Evolutionary conservation across 2,888 invertebrate species (phyloP).

Genomic region (Psylliodes chrysocephalus): DNA sequence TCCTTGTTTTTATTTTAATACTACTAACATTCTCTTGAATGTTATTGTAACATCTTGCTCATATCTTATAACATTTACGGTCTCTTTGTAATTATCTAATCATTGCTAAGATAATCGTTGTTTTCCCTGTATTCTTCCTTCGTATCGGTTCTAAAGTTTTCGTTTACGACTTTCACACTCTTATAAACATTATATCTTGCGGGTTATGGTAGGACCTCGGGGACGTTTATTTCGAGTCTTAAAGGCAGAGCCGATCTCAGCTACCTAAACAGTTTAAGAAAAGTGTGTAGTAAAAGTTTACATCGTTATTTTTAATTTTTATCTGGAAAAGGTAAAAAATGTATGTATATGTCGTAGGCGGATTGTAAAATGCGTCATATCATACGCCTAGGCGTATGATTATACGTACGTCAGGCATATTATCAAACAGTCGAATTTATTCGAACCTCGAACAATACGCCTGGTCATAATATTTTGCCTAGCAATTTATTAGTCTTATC

Average conservation of each 20-base stretch:
- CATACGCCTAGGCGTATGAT: too few species aligned
- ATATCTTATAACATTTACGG: neutral
- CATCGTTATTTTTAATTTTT: too few species aligned
- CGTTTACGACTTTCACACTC: constrained; percentile 30
- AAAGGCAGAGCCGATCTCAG: constrained; percentile 7
- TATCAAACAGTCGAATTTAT: too few species aligned
- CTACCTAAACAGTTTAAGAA: neutral
- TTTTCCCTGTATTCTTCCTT: constrained; percentile 10
- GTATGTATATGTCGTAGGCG: too few species aligned
- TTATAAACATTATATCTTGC: constrained; percentile 33
- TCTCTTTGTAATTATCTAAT: constrained; percentile 14
- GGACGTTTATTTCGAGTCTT: constrained; percentile 29
- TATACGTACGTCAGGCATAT: too few species aligned
- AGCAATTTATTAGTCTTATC: too few species aligned
- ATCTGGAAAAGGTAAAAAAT: too few species aligned
- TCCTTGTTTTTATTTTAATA: too few species aligned
- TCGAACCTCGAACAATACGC: too few species aligned
- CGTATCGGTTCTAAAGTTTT: constrained; percentile 26
- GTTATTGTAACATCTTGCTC: neutral
- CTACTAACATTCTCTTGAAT: too few species aligned
- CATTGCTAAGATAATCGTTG: constrained; percentile 12
- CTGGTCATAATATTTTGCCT: too few species aligned
- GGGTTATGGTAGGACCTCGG: constrained; percentile 21
- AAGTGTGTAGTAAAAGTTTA: neutral
- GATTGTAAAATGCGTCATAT: too few species aligned